These are phyloP conservation scores for Trachops cirrhosus DNA, from an alignment of 2,797 vertebrate genomes.

Conservation along the genomic window DNA sequence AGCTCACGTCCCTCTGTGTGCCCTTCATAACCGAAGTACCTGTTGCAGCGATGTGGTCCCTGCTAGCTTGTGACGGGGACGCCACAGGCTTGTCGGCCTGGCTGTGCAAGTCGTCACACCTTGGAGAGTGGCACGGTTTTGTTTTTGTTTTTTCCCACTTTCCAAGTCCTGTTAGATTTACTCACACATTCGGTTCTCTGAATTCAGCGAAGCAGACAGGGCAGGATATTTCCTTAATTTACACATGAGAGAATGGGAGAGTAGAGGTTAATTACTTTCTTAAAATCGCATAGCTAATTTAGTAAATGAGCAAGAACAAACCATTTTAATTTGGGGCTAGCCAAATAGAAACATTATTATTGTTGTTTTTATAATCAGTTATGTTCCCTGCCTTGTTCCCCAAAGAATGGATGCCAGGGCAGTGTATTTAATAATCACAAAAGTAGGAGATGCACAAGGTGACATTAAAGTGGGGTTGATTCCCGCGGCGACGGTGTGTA, in stretches of 20 bases:
- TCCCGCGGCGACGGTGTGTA: too few species aligned
- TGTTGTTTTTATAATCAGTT: constrained; percentile 49
- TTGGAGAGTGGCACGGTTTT: background rate
- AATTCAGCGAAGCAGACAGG: background rate
- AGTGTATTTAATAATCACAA: background rate
- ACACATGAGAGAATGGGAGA: background rate
- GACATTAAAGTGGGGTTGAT: background rate
- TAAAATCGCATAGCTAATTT: constrained; percentile 45
- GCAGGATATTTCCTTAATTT: background rate
- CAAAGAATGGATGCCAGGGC: background rate
- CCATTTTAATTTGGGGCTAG: constrained; percentile 46
- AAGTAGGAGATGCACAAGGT: background rate
- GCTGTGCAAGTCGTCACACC: background rate
- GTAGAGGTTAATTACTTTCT: constrained; percentile 51
- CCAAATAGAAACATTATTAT: constrained; percentile 42
- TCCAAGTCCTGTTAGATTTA: background rate
- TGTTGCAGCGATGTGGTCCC: background rate
- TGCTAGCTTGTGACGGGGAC: background rate
- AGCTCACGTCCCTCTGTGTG: background rate
- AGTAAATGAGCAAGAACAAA: constrained; percentile 39
- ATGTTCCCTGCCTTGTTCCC: constrained; percentile 27
- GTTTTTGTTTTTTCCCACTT: background rate
- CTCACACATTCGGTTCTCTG: background rate
- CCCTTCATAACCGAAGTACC: background rate
- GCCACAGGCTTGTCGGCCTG: background rate